A percentile compares a stretch with the other conserved stretches of the same genome.
Evolutionary conservation across 2,113 vertebrate species (phyloP).

Genomic region (Sakesphorus luctuosus): DNA sequence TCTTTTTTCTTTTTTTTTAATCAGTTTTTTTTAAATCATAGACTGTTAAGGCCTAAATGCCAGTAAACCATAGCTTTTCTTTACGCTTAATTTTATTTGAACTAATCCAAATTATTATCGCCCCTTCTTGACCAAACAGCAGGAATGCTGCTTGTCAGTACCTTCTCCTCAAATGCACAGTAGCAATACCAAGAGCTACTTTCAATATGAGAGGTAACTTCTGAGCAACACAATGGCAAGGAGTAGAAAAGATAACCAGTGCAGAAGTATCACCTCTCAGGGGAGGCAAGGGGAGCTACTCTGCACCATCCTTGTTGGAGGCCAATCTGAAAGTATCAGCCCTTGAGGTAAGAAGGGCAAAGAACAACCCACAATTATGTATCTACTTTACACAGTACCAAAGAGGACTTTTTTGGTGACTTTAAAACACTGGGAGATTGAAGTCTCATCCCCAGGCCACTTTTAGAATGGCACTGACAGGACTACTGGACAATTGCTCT

Average conservation of each 20-base stretch:
- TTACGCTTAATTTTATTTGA: background rate
- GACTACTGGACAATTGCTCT: background rate
- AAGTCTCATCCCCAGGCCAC: background rate
- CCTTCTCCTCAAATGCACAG: background rate
- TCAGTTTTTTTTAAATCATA: background rate
- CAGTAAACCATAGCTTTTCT: background rate
- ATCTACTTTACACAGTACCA: background rate
- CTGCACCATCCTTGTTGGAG: background rate
- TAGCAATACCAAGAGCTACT: background rate
- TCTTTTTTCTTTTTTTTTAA: background rate
- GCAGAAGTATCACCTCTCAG: background rate
- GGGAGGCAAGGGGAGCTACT: background rate
- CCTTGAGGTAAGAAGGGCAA: background rate
- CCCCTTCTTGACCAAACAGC: background rate
- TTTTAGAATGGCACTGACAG: background rate
- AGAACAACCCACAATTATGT: background rate
- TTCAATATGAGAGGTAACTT: background rate
- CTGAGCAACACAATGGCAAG: background rate
- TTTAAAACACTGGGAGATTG: background rate
- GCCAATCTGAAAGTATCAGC: background rate
- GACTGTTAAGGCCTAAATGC: background rate
- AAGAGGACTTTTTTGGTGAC: background rate
- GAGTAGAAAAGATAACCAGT: background rate
- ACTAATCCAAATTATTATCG: background rate
- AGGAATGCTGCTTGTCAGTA: background rate